Conservation (phyloP, 1,140 invertebrate species). For the Polypedilum vanderplanki region DNA sequence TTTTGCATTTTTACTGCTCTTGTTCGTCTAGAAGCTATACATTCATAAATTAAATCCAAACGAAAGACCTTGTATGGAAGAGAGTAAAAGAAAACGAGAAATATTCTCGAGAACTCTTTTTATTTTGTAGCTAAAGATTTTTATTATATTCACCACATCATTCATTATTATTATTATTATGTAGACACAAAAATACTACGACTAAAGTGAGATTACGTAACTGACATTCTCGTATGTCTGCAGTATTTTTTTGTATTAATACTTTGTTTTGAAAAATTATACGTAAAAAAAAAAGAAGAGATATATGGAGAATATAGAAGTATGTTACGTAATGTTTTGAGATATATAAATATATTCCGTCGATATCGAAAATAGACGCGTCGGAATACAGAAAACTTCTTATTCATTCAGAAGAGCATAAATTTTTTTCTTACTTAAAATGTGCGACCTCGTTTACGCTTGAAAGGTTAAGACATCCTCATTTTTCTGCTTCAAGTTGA, state of each 20-base stretch:
- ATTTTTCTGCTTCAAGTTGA: background rate
- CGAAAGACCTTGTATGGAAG: background rate
- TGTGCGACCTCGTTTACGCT: slow-evolving; percentile 21
- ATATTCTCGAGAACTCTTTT: background rate
- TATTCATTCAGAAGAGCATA: background rate
- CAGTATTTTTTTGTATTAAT: background rate
- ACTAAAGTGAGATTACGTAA: background rate
- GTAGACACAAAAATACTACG: slow-evolving; percentile 18
- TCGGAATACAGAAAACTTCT: background rate
- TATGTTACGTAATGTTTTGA: background rate
- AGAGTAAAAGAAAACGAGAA: background rate
- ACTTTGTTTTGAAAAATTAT: background rate
- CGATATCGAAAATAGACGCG: slow-evolving; percentile 10
- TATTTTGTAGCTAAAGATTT: background rate
- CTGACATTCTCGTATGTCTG: slow-evolving; percentile 4
- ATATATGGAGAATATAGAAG: background rate
- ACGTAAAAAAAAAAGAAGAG: background rate
- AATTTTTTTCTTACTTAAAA: background rate
- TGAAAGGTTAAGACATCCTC: slow-evolving; percentile 24
- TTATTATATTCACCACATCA: too few species aligned
- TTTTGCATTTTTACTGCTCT: background rate
- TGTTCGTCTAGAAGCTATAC: background rate
- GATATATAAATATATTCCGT: slow-evolving; percentile 5
- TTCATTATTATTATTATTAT: background rate
- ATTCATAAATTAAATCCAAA: background rate